Conservation (phyloP, 2,113 vertebrate genomes). For the Barbus barbus region DNA sequence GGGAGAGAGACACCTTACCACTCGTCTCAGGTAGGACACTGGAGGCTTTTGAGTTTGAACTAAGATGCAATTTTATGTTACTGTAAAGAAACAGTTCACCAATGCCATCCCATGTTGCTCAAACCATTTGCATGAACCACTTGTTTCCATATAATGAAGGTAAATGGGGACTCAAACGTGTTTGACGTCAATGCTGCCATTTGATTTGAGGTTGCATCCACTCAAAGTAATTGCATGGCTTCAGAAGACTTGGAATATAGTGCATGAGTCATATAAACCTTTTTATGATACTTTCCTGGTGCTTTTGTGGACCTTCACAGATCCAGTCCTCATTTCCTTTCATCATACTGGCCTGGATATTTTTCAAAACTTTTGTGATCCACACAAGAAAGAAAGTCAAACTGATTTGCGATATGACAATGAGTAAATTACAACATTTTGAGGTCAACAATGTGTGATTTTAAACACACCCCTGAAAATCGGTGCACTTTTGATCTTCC, state of each 20-base stretch:
- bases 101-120: neutral
- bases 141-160: neutral
- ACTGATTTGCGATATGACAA: neutral
- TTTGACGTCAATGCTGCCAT: neutral
- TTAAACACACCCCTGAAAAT: neutral
- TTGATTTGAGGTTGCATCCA: neutral
- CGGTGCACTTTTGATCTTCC: neutral
- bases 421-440: neutral
- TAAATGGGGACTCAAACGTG: neutral
- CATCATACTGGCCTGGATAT: neutral
- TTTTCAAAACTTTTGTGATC: neutral
- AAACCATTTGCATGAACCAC: neutral
- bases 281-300: neutral
- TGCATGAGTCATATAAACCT: neutral
- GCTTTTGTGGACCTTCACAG: neutral
- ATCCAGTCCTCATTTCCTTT: neutral
- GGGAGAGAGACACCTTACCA: slow-evolving; percentile 99
- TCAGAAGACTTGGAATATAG: neutral
- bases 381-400: neutral
- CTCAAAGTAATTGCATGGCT: neutral
- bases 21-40: slow-evolving; percentile 93
- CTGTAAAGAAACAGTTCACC: neutral
- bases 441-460: neutral
- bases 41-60: neutral
- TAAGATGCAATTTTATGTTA: neutral